Evolutionary conservation across 2,888 invertebrate genomes (phyloP), one percentile per base, ranked within the genome.

Genomic region (Parapristionchus giblindavisi): DNA sequence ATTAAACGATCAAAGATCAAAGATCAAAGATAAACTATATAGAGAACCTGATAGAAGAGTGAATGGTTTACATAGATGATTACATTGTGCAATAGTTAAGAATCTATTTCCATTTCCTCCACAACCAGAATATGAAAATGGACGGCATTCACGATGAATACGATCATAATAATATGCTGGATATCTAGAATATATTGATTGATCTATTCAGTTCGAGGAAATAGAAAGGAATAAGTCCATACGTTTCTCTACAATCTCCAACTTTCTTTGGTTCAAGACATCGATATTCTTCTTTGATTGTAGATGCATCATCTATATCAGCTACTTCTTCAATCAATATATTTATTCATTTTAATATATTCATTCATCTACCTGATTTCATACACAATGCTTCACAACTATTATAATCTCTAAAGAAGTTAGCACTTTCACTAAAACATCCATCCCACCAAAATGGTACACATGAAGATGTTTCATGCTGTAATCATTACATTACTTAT

Each of bases 21-120:
- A n/a, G n/a, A n/a, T n/a, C n/a, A n/a, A n/a, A n/a, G n/a, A n/a
- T n/a, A n/a, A n/a, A n/a, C n/a, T n/a, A n/a, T n/a, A n/a, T n/a
- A n/a, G n/a, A n/a, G 56, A n/a, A 71, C 71, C 71, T 5, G 58
- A 58, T 73, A 82, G 76, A 11, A 79, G 76, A 40, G 81, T 79
- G 74, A 83, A 81, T 1, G 76, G 77, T 48, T 54, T 81, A 71
- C 83, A 83, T 11, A 81, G 66, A 24, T 72, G 68, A 61, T 85
- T 77, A 68, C 87, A 87, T 51, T 87, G 85, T 4, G 77, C 76
- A 8, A 84, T 43, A 5, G 87, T 85, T 76, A 84, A 75, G 75
- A 87, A 87, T 14, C 86, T 79, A 73, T 87, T 87, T 2, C 79
- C 81, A 75, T 84, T 85, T 14, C 85, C 86, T 5, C 83, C 84